Conservation (phyloP, 2,888 invertebrate species). For the Limenitis camilla region DNA sequence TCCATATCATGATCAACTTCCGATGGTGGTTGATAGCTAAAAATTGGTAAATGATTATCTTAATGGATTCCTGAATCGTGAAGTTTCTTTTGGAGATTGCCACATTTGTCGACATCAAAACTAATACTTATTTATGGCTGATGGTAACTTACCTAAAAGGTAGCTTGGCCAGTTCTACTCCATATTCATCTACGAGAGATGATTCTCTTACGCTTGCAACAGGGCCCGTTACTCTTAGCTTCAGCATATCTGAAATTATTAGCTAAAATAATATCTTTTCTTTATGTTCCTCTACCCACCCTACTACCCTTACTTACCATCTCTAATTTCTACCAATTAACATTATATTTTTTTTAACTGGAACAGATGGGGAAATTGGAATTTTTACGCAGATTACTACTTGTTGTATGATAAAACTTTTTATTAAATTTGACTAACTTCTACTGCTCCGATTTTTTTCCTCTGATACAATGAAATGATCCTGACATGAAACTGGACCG, state of each 20-base stretch:
- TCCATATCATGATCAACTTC: constrained; percentile 32
- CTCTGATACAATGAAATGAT: too few species aligned
- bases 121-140: not conserved
- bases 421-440: not conserved
- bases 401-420: not conserved
- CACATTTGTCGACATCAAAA: not conserved
- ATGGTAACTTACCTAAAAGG: constrained; percentile 47
- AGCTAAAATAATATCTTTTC: not conserved
- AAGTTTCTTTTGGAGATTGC: too few species aligned
- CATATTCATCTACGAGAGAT: constrained; percentile 54
- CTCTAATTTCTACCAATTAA: too few species aligned
- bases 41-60: constrained; percentile 5
- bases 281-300: not conserved
- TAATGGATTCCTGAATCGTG: not conserved
- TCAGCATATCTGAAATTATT: constrained; percentile 41
- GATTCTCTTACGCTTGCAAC: constrained; percentile 62
- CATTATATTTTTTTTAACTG: too few species aligned
- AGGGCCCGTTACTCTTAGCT: constrained; percentile 53
- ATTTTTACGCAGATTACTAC: too few species aligned
- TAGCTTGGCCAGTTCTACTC: constrained; percentile 52
- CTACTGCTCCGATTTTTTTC: too few species aligned
- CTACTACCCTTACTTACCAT: too few species aligned
- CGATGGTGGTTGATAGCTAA: constrained; percentile 53
- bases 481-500: too few species aligned
- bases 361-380: too few species aligned